These are phyloP conservation scores for Salmo trutta DNA, from an alignment of 2,797 vertebrate genomes.

Conservation along the genomic window DNA sequence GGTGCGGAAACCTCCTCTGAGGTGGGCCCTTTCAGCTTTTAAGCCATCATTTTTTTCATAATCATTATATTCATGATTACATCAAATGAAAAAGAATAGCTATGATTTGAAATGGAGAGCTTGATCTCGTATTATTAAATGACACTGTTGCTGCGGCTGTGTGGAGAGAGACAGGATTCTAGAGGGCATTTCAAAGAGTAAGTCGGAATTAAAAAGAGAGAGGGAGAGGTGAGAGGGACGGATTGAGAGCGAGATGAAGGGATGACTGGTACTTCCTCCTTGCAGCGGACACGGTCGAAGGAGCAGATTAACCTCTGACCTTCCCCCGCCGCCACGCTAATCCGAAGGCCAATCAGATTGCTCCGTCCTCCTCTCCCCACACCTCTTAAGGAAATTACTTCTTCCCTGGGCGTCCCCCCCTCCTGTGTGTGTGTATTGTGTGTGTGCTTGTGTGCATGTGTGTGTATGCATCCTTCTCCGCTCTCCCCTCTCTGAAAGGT, in stretches of 20 bases:
- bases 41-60: no score
- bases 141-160: not conserved
- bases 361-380: slow-evolving; percentile 37
- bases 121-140: not conserved
- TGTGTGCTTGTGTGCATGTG: not conserved
- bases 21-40: no score
- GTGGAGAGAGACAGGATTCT: not conserved
- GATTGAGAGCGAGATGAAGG: slow-evolving; percentile 18
- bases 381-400: slow-evolving; percentile 76
- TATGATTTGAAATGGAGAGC: not conserved
- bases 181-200: slow-evolving; percentile 1
- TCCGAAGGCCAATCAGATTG: slow-evolving; percentile 65
- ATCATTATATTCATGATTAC: not conserved
- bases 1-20: no score
- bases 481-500: slow-evolving; percentile 42
- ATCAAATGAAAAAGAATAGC: not conserved
- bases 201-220: not conserved
- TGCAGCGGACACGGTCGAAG: not conserved
- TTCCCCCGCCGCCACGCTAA: slow-evolving; percentile 50
- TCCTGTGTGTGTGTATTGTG: not conserved
- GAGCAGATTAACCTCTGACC: slow-evolving; percentile 74
- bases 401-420: slow-evolving; percentile 10
- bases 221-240: slow-evolving; percentile 16
- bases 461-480: not conserved
- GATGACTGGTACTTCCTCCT: slow-evolving; percentile 44